Evolutionary conservation across 2,797 vertebrate species (phyloP).

Genomic region (Bradypodion ventrale): DNA sequence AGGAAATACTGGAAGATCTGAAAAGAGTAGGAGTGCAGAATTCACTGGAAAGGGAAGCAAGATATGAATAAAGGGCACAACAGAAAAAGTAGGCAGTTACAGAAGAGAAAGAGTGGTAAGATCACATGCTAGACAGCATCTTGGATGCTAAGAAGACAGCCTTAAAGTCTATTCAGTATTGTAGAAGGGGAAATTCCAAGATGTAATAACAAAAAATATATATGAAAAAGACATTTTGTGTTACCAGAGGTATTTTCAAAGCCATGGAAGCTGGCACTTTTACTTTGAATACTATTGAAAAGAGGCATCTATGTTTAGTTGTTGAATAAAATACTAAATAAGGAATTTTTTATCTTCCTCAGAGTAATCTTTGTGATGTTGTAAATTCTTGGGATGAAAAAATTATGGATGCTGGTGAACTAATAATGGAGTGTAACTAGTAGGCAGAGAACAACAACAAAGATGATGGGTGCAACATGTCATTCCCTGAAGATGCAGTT

Average conservation of each 20-base stretch:
- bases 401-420: conserved; percentile 14
- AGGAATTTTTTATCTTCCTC: conserved; percentile 43
- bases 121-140: conserved; percentile 33
- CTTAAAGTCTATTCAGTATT: conserved; percentile 50
- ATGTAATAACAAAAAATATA: conserved; percentile 46
- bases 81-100: conserved; percentile 27
- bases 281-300: conserved; percentile 51
- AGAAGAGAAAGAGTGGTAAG: conserved; percentile 26
- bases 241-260: conserved; percentile 44
- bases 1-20: neutral
- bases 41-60: conserved; percentile 8
- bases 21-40: neutral
- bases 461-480: conserved; percentile 20
- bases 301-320: conserved; percentile 33
- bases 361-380: conserved; percentile 20
- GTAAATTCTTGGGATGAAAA: conserved; percentile 36
- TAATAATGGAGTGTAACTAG: conserved; percentile 23
- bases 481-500: neutral
- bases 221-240: conserved; percentile 56
- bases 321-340: conserved; percentile 20
- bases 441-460: conserved; percentile 27
- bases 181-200: conserved; percentile 49
- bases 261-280: conserved; percentile 35
- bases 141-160: conserved; percentile 53
- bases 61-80: conserved; percentile 10